Conservation (phyloP, 2,797 vertebrate species). For the Sciurus vulgaris region DNA sequence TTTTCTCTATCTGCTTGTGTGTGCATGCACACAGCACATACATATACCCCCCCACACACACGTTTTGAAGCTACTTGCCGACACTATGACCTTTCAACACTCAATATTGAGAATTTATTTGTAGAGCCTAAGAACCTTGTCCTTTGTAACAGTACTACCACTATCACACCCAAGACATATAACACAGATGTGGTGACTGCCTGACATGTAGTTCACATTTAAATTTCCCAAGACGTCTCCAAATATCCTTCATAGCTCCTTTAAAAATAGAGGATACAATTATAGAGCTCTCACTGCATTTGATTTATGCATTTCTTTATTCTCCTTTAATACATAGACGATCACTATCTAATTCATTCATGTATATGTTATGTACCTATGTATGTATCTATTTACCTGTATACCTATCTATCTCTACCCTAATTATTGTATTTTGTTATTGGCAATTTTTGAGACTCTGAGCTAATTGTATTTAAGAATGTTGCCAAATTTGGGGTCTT, state of each 20-base stretch:
- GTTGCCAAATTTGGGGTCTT: neutral
- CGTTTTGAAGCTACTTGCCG: neutral
- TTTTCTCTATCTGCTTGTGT: neutral
- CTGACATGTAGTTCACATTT: neutral
- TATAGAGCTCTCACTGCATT: neutral
- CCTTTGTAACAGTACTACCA: neutral
- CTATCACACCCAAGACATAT: neutral
- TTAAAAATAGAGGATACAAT: neutral
- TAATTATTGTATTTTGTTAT: neutral
- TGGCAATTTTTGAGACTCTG: neutral
- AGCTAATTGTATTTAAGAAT: neutral
- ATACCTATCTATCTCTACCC: neutral
- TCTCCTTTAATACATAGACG: neutral
- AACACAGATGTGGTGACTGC: neutral
- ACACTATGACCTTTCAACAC: neutral
- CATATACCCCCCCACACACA: neutral
- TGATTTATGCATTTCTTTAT: neutral
- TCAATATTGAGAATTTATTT: neutral
- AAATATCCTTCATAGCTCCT: neutral
- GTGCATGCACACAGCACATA: rapidly evolving
- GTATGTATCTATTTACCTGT: neutral
- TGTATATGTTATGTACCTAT: neutral
- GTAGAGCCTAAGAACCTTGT: neutral
- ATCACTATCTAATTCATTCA: neutral
- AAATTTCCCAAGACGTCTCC: neutral